Evolutionary conservation across 2,888 invertebrate genomes (phyloP).

Genomic region (Brachyopa scutellaris): DNA sequence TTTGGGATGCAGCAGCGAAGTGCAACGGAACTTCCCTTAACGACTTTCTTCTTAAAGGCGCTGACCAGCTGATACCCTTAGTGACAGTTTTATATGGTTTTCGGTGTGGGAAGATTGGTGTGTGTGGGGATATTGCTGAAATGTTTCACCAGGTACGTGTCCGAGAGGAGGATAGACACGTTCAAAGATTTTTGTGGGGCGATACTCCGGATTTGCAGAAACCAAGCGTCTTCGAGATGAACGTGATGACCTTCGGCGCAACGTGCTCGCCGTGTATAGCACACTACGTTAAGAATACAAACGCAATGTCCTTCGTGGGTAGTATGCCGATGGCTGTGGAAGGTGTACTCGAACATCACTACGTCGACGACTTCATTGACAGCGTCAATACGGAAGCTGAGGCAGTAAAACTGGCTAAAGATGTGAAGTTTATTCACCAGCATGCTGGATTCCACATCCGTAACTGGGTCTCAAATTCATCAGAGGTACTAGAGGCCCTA

Average conservation of each 20-base stretch:
- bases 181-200: conserved; percentile 75
- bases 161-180: conserved; percentile 47
- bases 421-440: neutral
- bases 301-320: conserved; percentile 69
- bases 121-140: conserved; percentile 10
- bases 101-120: neutral
- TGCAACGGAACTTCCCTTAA: conserved; percentile 74
- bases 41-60: conserved; percentile 76
- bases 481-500: neutral
- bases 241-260: conserved; percentile 16
- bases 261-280: conserved; percentile 30
- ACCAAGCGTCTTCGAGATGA: conserved; percentile 54
- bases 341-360: conserved; percentile 72
- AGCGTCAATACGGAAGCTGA: no score
- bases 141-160: conserved; percentile 63
- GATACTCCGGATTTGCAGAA: conserved; percentile 39
- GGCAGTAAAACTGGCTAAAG: no score
- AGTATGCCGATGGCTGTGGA: conserved; percentile 65
- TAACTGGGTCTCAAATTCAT: neutral
- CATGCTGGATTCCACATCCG: neutral
- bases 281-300: conserved; percentile 74
- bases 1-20: no score
- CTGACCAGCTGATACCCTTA: conserved; percentile 73
- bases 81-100: neutral
- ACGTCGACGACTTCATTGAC: conserved; percentile 72